Base-by-base conservation (phyloP, 2,113 vertebrate species). In the Centropus bengalensis region DNA sequence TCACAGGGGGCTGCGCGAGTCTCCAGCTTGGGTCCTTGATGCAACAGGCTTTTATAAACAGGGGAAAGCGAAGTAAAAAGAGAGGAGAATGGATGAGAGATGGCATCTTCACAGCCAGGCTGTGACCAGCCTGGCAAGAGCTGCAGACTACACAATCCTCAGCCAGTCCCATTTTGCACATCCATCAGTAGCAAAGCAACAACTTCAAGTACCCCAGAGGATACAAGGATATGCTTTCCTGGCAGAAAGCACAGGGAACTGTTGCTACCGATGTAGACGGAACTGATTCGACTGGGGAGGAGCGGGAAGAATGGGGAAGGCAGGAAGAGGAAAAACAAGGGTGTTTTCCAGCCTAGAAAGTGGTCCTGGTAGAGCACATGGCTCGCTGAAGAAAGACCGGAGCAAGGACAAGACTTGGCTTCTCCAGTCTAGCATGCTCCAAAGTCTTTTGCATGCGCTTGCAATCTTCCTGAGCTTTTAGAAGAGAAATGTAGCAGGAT, bases 1-100 rank as follows among this genome's bases (percentile, higher is more conserved):
- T 98, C 98, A 98, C 98, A 98, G 98, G 98, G 98, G 98, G 98
- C 98, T 98, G 98, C 98, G 97, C 97, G 98, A 98, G 98, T 98
- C 98, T 98, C 98, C 97, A 97, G 97, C 98, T 97, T 97, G 94
- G 96, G 97, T 97, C 91, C 87, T 93, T 96, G 98, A 94, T 94
- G 97, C 93, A 96, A 91, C 75, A 93, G 96, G 55, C 32, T 12
- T 62, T 78, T 95, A 62, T 49, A 36, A 71, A 84, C 70, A 90
- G 75, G 69, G 88, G 76, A 88, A 89, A 89, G 90, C n/a, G 86
- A 93, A 93, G 88, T 86, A 91, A 68, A 91, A 68, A 93, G 94
- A 95, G 40, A 94, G 64, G 73, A 93, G 73, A 59, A 82, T 32
- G 1, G 80, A 45, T 45, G 93, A 95, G 86, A 93, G 90, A 95